Conservation (phyloP, 1,140 invertebrate species). For the Leptinotarsa lineolata region DNA sequence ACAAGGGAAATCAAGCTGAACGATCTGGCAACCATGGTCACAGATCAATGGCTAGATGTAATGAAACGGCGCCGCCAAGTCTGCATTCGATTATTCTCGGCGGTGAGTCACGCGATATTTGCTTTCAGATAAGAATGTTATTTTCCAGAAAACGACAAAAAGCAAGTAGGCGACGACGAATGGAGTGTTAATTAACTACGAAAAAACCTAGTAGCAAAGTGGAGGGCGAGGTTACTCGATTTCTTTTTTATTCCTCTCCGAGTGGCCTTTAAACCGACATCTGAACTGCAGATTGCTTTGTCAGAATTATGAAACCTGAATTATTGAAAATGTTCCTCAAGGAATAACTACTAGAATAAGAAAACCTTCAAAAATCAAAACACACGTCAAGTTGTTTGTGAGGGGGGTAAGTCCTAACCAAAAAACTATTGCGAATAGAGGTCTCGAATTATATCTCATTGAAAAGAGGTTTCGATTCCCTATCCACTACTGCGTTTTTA, state of each 20-base stretch:
- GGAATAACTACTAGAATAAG: too few species aligned
- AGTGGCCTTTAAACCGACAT: not conserved
- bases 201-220: not conserved
- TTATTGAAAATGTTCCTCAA: too few species aligned
- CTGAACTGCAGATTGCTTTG: too few species aligned
- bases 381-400: too few species aligned
- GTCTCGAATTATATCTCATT: too few species aligned
- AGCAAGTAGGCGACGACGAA: slow-evolving; percentile 5
- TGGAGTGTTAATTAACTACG: not conserved
- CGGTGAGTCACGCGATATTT: slow-evolving; percentile 29
- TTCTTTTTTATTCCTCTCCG: not conserved
- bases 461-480: too few species aligned
- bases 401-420: too few species aligned
- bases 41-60: slow-evolving; percentile 19
- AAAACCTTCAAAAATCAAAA: too few species aligned
- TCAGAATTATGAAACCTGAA: too few species aligned
- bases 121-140: slow-evolving; percentile 19
- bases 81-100: slow-evolving; percentile 22
- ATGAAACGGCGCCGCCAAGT: slow-evolving; percentile 25
- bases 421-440: too few species aligned
- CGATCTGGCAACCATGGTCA: not conserved
- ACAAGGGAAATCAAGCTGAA: too few species aligned
- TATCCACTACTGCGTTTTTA: too few species aligned
- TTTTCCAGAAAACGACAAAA: slow-evolving; percentile 7
- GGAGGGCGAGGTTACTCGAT: not conserved